Conservation (phyloP, 1,140 invertebrate genomes). For the Galleria mellonella region DNA sequence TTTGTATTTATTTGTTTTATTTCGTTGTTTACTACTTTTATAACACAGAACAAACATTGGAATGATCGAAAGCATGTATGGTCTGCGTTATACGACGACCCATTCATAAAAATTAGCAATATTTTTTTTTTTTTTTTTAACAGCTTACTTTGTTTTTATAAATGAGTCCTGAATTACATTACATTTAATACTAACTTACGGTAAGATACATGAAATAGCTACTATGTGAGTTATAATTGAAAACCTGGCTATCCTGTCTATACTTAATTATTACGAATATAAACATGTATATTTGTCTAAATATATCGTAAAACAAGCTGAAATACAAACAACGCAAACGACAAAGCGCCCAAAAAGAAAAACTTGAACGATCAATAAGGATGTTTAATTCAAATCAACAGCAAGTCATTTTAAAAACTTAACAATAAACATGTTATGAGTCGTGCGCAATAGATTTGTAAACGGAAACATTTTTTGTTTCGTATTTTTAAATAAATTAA, state of each 20-base stretch:
- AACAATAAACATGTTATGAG: constrained; percentile 41
- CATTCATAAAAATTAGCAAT: constrained; percentile 16
- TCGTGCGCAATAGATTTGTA: no score
- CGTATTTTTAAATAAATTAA: background rate
- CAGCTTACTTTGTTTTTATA: constrained; percentile 25
- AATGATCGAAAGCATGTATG: constrained; percentile 16
- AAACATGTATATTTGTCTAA: constrained; percentile 70
- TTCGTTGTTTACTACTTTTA: constrained; percentile 62
- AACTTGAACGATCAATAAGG: constrained; percentile 65
- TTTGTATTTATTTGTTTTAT: constrained; percentile 63
- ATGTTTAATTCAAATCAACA: constrained; percentile 68
- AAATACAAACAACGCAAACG: constrained; percentile 48
- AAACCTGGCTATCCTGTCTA: constrained; percentile 73
- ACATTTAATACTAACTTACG: constrained; percentile 65
- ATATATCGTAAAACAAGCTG: constrained; percentile 53
- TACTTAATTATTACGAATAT: constrained; percentile 49
- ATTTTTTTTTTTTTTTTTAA: background rate
- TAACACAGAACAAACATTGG: constrained; percentile 37
- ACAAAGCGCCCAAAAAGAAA: constrained; percentile 51
- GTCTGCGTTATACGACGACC: constrained; percentile 24
- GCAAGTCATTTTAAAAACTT: constrained; percentile 68
- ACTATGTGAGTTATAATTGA: constrained; percentile 64
- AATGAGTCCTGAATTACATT: constrained; percentile 57
- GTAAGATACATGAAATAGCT: constrained; percentile 57
- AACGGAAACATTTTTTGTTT: no score